A percentile compares a stretch with the other conserved stretches of the same genome.
Evolutionary conservation across 2,797 vertebrate species (phyloP).

Genomic region (Alcedo quadribrachys): DNA sequence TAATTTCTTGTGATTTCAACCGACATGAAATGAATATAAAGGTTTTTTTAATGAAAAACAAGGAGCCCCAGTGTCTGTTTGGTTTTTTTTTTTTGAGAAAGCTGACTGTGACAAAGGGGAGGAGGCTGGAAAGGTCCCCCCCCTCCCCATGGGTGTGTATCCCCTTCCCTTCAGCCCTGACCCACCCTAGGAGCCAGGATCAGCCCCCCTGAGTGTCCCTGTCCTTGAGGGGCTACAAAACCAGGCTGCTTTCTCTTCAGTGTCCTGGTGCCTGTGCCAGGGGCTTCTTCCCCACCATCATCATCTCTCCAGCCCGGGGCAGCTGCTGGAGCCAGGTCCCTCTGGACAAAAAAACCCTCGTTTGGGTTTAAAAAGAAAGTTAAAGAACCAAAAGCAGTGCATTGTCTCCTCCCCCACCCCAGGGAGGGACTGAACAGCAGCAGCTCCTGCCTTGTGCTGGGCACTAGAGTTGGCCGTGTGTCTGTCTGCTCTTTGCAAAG

Average conservation of each 20-base stretch:
- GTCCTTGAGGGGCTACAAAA: no score
- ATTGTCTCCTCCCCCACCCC: neutral
- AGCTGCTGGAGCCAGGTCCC: neutral
- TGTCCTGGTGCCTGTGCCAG: no score
- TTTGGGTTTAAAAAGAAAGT: neutral
- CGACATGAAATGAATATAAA: slow-evolving; percentile 79
- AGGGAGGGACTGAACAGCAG: neutral
- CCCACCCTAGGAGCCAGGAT: neutral
- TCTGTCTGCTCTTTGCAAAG: neutral
- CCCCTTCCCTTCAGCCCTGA: neutral
- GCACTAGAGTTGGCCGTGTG: neutral
- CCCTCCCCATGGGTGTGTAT: accelerated
- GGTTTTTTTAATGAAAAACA: slow-evolving; percentile 80
- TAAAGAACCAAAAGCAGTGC: neutral
- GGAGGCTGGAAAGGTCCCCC: neutral
- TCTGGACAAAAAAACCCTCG: neutral
- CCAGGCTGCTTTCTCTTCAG: no score
- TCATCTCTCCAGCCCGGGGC: neutral
- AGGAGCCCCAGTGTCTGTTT: neutral
- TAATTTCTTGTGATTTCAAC: slow-evolving; percentile 77
- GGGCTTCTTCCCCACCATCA: neutral
- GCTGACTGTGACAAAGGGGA: neutral
- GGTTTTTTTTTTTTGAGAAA: neutral
- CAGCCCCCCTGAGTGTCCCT: no score
- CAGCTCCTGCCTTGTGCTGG: neutral